phyloP scores from a whole-genome alignment of 2,797 vertebrate species.

The Margarornis squamiger region DNA sequence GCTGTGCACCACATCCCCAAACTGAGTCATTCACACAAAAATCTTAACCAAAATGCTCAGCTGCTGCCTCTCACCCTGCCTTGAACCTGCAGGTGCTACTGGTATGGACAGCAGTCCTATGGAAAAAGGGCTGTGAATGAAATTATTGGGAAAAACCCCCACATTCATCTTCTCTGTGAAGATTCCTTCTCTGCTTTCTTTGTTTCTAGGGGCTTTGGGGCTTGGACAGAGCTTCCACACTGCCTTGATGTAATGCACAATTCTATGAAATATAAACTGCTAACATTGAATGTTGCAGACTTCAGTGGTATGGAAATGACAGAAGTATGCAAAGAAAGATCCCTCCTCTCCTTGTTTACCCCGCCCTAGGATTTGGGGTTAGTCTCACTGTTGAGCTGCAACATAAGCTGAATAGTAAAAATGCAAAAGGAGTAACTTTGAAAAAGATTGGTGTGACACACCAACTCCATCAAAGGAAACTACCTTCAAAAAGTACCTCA shows the following conservation, averaged over 20 bases:
- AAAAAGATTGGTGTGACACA: not conserved
- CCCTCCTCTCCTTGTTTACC: not conserved
- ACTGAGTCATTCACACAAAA: not conserved
- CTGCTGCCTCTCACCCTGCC: not conserved
- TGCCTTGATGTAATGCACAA: fast-evolving
- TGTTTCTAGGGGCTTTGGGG: not conserved
- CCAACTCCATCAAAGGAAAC: not conserved
- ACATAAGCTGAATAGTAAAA: not conserved
- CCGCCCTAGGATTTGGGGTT: not conserved
- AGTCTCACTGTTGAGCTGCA: not conserved
- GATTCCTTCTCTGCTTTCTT: not conserved
- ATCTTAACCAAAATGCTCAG: not conserved
- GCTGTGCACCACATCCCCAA: not conserved
- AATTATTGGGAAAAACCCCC: not conserved
- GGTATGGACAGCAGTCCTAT: not conserved
- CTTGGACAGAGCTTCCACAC: not conserved
- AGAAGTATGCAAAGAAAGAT: not conserved
- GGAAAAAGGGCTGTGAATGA: not conserved
- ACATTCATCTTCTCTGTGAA: not conserved
- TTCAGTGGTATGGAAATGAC: not conserved
- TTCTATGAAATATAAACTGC: not conserved
- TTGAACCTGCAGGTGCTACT: not conserved
- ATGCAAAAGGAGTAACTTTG: not conserved
- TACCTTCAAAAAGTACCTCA: not conserved
- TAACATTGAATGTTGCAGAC: not conserved